phyloP scores from a whole-genome alignment of 2,113 vertebrate genomes.

The Desmodus rotundus region DNA sequence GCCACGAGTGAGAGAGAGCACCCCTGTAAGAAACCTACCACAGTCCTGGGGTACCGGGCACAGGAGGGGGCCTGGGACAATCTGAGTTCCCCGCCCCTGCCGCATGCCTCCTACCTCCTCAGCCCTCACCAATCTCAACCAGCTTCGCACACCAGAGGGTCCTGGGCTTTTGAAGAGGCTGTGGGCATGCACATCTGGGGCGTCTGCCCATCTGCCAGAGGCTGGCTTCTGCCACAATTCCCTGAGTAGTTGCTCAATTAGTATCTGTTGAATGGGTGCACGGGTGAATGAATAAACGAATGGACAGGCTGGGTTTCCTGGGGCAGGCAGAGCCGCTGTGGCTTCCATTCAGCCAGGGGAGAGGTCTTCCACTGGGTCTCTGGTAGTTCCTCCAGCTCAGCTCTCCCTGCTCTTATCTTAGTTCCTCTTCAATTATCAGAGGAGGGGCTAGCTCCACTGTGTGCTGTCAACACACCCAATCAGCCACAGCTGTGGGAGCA shows the following conservation, averaged over 20 bases:
- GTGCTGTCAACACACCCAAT: not conserved
- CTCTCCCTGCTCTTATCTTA: slow-evolving; percentile 46
- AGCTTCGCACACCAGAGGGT: not conserved
- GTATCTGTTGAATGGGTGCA: rapidly evolving
- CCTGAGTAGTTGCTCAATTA: not conserved
- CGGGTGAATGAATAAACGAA: rapidly evolving
- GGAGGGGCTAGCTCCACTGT: not conserved
- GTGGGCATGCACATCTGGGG: not conserved
- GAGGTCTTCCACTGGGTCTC: not conserved
- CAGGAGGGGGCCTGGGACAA: not conserved
- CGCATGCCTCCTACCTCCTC: not conserved
- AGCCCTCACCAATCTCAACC: not conserved
- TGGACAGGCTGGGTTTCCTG: not conserved
- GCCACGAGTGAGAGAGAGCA: not conserved
- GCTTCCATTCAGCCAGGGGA: not conserved
- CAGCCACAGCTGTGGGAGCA: not conserved
- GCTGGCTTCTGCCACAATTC: not conserved
- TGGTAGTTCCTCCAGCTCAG: slow-evolving; percentile 16
- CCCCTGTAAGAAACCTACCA: not conserved
- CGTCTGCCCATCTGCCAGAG: not conserved
- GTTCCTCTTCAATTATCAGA: slow-evolving; percentile 25
- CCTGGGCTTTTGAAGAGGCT: not conserved
- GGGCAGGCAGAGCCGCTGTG: not conserved
- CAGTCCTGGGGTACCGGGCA: not conserved
- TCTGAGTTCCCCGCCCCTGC: not conserved